Conservation (phyloP, 2,797 vertebrate species). For the Acestrorhynchus altus region DNA sequence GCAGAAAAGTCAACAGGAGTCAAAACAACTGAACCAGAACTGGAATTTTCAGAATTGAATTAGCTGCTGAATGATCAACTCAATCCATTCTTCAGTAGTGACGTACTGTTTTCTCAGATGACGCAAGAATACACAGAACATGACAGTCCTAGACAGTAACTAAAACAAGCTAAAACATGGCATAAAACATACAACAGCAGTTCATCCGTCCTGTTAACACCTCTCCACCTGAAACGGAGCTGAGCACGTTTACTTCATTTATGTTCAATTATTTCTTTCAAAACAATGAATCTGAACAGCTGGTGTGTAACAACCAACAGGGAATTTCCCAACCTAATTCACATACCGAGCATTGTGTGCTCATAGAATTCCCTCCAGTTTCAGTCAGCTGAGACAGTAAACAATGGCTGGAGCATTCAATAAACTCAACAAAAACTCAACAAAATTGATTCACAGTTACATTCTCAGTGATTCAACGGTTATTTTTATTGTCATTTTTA, state of each 20-base stretch:
- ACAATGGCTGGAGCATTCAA: too few relatives aligned
- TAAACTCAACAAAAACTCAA: too few relatives aligned
- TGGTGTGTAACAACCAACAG: neutral
- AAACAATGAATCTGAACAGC: slow-evolving; percentile 1
- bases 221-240: too few relatives aligned
- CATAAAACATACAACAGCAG: neutral
- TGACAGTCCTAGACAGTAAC: neutral
- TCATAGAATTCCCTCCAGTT: neutral
- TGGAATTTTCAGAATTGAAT: neutral
- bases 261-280: neutral
- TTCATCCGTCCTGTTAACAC: neutral
- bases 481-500: too few relatives aligned
- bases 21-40: slow-evolving; percentile 27
- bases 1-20: neutral
- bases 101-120: neutral
- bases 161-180: neutral
- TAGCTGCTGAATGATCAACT: neutral
- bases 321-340: neutral
- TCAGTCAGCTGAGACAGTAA: neutral
- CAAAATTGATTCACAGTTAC: too few relatives aligned
- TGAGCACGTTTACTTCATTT: neutral
- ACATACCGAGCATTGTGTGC: neutral
- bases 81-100: neutral
- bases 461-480: too few relatives aligned
- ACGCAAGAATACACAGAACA: neutral